Base-by-base conservation (phyloP, 1,140 invertebrate species). In the Aphaenogaster ashmeadi region DNA sequence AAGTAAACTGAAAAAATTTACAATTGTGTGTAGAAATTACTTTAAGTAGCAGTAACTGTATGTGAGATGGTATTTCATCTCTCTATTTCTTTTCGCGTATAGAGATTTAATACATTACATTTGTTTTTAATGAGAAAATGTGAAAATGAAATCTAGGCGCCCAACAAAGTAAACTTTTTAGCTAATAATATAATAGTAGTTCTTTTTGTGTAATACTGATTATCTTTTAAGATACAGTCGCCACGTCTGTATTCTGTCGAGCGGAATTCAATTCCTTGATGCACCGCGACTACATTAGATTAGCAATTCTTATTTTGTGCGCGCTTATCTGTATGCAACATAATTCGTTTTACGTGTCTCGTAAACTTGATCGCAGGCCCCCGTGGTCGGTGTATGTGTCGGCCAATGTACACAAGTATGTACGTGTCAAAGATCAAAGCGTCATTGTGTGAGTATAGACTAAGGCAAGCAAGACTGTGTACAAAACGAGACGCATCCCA, bases 341-440 rank as follows among this genome's bases (percentile, higher is more conserved):
- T 83, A 83, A 83, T 83, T 74, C 54, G 18, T 83, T 60, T 83
- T 58, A 54, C 54, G 11, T 84, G 66, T 47, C 52, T 81, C 79
- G 64, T 44, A 71, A 81, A 71, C 5, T 81, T 56, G 64, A 83
- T 75, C 41, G 38, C 27, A 27, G 13, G 4, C 4, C 13, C 6
- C 15, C 60, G 33, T 36, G 60, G 33, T 36, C 38, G 50, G 27
- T 41, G 15, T 52, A n/a, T 47, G 38, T 47, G 54, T 38, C 33
- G 21, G 54, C 8, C 33, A 56, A 58, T 71, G 50, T 41, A 54
- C 11, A 54, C 18, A 18, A n/a, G 52, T 66, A 21, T 15, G 52
- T 66, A 21, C 9, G 9, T 18, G 18, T 54, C 58, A 11, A 38
- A 81, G 67, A 58, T 69, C 44, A 81, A 81, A n/a, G 6, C 52